A percentile compares a stretch with the other conserved stretches of the same genome.
Conservation (phyloP, 2,888 invertebrate species). For the Acanthopleura granulata region DNA sequence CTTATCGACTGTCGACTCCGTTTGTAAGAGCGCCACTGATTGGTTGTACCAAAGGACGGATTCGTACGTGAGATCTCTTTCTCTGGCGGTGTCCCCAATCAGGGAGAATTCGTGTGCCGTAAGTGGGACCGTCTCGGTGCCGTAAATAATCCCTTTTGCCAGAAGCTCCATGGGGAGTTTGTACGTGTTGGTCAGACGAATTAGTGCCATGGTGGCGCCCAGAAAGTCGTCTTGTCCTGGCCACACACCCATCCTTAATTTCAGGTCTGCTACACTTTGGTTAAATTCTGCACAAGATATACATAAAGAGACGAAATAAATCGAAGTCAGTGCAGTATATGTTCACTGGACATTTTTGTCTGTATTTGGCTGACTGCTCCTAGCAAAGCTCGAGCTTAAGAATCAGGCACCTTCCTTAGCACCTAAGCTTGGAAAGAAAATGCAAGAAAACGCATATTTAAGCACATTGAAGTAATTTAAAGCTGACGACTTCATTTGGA, state of each 20-base stretch:
- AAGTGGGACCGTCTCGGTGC: not conserved
- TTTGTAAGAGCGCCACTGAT: not conserved
- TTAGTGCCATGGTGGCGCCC: conserved; percentile 9
- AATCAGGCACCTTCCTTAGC: no score
- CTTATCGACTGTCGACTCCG: not conserved
- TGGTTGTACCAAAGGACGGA: conserved; percentile 6
- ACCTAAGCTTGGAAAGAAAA: no score
- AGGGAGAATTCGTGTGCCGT: conserved; percentile 13
- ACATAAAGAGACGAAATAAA: not conserved
- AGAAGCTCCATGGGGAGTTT: conserved; percentile 2
- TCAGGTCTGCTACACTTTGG: not conserved
- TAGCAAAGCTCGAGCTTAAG: no score
- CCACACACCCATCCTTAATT: not conserved
- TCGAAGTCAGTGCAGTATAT: no score
- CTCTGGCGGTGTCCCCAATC: conserved; percentile 4
- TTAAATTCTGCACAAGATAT: not conserved
- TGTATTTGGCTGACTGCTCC: no score
- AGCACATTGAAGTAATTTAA: no score
- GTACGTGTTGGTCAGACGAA: not conserved
- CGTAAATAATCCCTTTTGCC: conserved; percentile 6
- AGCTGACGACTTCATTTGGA: no score
- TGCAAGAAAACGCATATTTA: no score
- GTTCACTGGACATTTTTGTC: no score
- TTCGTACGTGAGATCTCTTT: not conserved
- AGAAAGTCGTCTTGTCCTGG: not conserved